Evolutionary conservation across 1,140 invertebrate species (phyloP).

Genomic region (Hetaerina americana): DNA sequence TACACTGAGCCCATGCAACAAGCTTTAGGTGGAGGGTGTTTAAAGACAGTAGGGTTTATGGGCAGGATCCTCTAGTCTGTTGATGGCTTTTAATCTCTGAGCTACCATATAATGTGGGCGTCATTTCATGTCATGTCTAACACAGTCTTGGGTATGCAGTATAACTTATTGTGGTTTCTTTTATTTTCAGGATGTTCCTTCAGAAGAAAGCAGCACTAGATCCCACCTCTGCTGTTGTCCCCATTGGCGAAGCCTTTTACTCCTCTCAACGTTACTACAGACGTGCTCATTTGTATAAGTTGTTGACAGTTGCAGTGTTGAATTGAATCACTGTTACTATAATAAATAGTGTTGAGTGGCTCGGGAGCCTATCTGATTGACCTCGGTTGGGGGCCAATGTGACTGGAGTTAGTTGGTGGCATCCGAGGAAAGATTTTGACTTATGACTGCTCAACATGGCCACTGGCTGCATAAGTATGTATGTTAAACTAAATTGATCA

Average conservation of each 20-base stretch:
- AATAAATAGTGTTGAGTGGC: background rate
- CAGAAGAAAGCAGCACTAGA: conserved; percentile 85
- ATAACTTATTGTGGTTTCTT: no score
- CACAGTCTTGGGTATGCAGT: no score
- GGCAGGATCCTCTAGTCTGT: no score
- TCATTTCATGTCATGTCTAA: no score
- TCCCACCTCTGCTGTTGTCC: background rate
- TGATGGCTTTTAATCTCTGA: no score
- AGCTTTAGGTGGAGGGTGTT: no score
- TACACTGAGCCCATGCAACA: no score
- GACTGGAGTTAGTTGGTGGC: background rate
- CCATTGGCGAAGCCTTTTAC: conserved; percentile 2
- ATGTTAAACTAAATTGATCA: background rate
- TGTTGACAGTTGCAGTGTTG: background rate
- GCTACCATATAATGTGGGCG: no score
- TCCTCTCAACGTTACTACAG: background rate
- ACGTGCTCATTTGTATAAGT: background rate
- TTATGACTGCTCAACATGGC: background rate
- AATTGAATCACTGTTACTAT: no score
- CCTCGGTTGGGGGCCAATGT: no score
- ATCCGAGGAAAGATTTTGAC: background rate
- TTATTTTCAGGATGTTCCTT: conserved; percentile 75
- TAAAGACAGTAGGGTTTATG: no score
- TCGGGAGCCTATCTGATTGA: background rate
- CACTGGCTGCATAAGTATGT: background rate